Percentiles rank a stretch among this genome's conserved stretches.
These are phyloP conservation scores for Phodopus roborovskii DNA, from an alignment of 2,113 vertebrate genomes.

Conservation along the genomic window DNA sequence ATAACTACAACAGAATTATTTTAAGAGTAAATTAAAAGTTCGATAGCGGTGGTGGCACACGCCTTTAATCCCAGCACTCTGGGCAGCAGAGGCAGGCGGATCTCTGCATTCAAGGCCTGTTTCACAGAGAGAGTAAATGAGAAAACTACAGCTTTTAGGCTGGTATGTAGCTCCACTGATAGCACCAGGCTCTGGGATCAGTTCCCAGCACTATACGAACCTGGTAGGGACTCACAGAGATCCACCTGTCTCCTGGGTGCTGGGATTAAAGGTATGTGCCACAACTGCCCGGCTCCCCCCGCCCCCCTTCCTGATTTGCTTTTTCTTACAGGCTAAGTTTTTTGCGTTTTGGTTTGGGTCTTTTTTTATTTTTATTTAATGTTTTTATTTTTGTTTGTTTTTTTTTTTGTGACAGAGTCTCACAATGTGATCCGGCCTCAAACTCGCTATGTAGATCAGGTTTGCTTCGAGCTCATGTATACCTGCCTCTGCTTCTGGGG, in stretches of 20 bases:
- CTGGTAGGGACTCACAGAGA: no score
- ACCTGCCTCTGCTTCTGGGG: not conserved
- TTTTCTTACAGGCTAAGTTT: no score
- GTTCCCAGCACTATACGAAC: not conserved
- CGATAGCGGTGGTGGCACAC: not conserved
- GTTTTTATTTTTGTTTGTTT: not conserved
- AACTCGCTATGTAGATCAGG: not conserved
- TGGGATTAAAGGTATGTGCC: no score
- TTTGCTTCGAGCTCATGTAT: not conserved
- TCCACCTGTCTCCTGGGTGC: no score
- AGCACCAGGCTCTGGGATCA: not conserved
- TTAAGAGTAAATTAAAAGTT: not conserved
- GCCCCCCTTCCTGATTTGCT: no score
- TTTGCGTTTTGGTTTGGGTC: no score
- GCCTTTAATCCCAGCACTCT: not conserved
- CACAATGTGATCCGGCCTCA: not conserved
- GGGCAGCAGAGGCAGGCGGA: not conserved
- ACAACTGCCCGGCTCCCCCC: no score
- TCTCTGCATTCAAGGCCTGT: not conserved
- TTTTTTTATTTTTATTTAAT: not conserved
- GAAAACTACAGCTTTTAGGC: not conserved
- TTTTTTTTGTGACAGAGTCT: not conserved
- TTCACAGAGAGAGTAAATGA: not conserved
- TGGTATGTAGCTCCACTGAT: not conserved
- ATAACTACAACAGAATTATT: not conserved